A percentile compares a stretch with the other conserved stretches of the same genome.
Evolutionary conservation across 23 tunicate genomes (phyloP).

Genomic region (Diplosoma virens): DNA sequence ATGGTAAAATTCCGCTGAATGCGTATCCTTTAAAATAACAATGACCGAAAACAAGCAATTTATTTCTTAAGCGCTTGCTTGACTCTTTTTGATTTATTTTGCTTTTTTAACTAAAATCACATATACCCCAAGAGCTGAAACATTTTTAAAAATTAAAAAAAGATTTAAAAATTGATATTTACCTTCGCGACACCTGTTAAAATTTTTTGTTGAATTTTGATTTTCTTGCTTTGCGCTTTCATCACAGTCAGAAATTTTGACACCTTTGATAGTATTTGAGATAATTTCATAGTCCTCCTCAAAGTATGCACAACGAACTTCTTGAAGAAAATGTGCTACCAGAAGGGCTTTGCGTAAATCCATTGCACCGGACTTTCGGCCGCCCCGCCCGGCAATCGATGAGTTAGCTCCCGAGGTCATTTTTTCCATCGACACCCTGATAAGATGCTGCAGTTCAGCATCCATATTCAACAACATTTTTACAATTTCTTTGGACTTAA

Average conservation of each 20-base stretch:
- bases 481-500: too few species aligned
- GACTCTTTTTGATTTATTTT: too few species aligned
- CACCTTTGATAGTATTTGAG: constrained; percentile 44
- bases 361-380: constrained; percentile 74
- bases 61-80: too few species aligned
- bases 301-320: constrained; percentile 72
- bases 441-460: constrained; percentile 72
- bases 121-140: too few species aligned
- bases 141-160: too few species aligned
- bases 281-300: constrained; percentile 67
- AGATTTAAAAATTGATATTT: too few species aligned
- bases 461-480: constrained; percentile 86
- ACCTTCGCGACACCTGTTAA: constrained; percentile 42
- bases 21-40: too few species aligned
- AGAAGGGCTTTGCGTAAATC: constrained; percentile 92
- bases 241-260: not conserved
- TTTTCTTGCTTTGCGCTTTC: constrained; percentile 12
- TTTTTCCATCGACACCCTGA: constrained; percentile 78
- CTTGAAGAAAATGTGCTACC: constrained; percentile 83
- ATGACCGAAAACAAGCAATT: too few species aligned
- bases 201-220: constrained; percentile 24
- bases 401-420: constrained; percentile 75
- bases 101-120: too few species aligned
- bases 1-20: too few species aligned
- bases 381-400: constrained; percentile 36